Conservation (phyloP, 2,888 invertebrate species). For the Allygus modestus region DNA sequence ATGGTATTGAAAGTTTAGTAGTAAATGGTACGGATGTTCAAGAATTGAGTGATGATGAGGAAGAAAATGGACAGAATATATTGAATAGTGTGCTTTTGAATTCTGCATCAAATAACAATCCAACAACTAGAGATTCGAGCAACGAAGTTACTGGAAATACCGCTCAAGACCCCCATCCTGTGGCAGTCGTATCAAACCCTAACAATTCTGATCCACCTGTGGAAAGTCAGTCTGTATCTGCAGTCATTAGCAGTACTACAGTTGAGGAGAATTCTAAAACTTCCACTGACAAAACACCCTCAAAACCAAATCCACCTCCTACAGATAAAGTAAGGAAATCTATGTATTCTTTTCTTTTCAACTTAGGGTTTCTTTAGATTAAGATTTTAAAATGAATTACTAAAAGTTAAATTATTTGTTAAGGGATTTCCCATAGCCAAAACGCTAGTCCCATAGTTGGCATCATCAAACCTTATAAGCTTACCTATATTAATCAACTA, state of each 20-base stretch:
- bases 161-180: not conserved
- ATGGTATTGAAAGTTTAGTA: not conserved
- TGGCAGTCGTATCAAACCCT: not conserved
- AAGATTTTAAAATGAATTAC: too few species aligned
- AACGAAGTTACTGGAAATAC: not conserved
- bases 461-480: too few species aligned
- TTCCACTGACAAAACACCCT: not conserved
- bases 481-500: too few species aligned
- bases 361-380: too few species aligned
- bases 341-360: too few species aligned
- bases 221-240: not conserved
- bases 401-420: too few species aligned
- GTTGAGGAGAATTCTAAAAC: not conserved
- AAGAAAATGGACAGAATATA: not conserved
- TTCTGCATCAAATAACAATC: not conserved
- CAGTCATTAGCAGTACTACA: not conserved
- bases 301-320: not conserved
- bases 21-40: not conserved
- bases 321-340: conserved; percentile 4
- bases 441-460: too few species aligned
- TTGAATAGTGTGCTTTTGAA: not conserved
- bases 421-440: too few species aligned
- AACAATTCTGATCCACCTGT: not conserved
- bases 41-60: conserved; percentile 1
- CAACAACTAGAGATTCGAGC: not conserved